Percentiles rank a stretch among this genome's conserved stretches.
phyloP scores from a whole-genome alignment of 2,797 vertebrate species.

The Echiichthys vipera region DNA sequence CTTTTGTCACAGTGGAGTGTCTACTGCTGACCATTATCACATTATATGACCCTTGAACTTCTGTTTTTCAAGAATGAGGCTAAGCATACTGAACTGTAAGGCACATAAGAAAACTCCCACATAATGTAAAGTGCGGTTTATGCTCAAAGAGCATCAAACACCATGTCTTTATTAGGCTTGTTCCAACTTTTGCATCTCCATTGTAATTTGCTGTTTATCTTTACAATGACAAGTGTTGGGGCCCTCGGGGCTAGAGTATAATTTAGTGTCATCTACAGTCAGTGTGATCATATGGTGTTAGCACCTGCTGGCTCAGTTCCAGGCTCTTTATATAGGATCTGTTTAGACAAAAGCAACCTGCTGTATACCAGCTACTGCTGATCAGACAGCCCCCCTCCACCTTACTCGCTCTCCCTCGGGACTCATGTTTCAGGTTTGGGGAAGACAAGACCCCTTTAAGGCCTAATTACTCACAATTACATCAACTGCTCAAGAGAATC shows the following conservation, averaged over 20 bases:
- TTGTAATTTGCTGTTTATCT: slow-evolving; percentile 54
- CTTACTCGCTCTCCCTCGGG: slow-evolving; percentile 35
- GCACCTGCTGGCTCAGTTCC: slow-evolving; percentile 57
- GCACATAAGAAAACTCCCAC: background rate
- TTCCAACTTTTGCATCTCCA: slow-evolving; percentile 10
- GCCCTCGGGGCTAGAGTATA: slow-evolving; percentile 26
- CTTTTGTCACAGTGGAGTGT: background rate
- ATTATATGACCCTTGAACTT: slow-evolving; percentile 3
- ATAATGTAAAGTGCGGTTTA: slow-evolving; percentile 23
- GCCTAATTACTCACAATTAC: slow-evolving; percentile 80
- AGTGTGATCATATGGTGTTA: slow-evolving; percentile 49
- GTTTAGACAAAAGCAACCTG: slow-evolving; percentile 43
- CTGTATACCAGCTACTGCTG: slow-evolving; percentile 25
- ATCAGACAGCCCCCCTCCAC: slow-evolving; percentile 11
- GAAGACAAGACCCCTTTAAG: slow-evolving; percentile 74
- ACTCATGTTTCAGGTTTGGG: slow-evolving; percentile 66
- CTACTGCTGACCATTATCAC: background rate
- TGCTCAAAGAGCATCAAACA: slow-evolving; percentile 31
- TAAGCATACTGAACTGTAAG: background rate
- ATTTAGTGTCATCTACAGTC: slow-evolving; percentile 48
- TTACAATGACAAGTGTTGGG: slow-evolving; percentile 34
- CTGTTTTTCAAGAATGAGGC: background rate
- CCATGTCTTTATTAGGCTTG: slow-evolving; percentile 21
- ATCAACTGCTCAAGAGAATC: slow-evolving; percentile 69
- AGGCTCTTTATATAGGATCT: slow-evolving; percentile 45